Conservation (phyloP, 2,888 invertebrate genomes). For the Uropetala carovei region DNA sequence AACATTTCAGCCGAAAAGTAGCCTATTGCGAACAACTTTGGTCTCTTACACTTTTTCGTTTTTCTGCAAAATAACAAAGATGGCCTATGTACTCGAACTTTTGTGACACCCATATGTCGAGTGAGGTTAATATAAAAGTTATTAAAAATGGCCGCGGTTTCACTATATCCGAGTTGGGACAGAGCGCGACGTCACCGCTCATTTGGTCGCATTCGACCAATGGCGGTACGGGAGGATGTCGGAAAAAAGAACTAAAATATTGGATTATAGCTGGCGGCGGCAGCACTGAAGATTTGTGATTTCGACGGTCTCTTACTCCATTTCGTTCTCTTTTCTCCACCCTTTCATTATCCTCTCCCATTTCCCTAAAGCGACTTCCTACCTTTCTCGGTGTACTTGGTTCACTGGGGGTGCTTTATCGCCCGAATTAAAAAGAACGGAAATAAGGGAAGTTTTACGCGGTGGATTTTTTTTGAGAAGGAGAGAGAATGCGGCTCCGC, state of each 20-base stretch:
- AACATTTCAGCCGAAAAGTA: too few species aligned
- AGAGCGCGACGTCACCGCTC: not conserved
- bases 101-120: too few species aligned
- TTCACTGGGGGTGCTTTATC: not conserved
- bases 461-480: not conserved
- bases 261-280: conserved; percentile 45
- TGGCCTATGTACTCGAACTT: too few species aligned
- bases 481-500: not conserved
- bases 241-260: conserved; percentile 41
- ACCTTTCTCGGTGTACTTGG: not conserved
- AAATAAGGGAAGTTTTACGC: not conserved
- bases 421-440: not conserved
- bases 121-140: too few species aligned
- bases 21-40: too few species aligned
- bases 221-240: not conserved
- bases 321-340: not conserved
- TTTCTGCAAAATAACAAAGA: too few species aligned
- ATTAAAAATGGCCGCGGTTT: conserved; percentile 2
- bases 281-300: conserved; percentile 57
- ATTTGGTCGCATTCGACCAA: not conserved
- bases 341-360: not conserved
- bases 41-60: too few species aligned
- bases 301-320: conserved; percentile 44
- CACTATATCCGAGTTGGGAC: not conserved
- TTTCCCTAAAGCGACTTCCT: too few species aligned